Evolutionary conservation across 2,113 vertebrate species (phyloP), one percentile per base, ranked within the genome.

Genomic region (Zosterops borbonicus): DNA sequence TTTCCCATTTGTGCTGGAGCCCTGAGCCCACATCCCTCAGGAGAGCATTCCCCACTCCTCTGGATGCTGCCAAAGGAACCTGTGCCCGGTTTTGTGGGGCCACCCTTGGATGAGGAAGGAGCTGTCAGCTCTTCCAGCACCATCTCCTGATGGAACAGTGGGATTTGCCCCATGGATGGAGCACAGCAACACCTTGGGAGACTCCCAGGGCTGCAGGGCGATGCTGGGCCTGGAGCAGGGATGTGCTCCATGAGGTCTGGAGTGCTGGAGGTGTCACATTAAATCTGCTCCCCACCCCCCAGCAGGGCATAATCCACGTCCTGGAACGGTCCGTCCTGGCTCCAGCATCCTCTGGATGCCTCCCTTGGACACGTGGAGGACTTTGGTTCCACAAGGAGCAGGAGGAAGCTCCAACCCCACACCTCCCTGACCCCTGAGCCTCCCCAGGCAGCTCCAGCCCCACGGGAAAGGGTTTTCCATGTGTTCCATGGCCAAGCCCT

Each of bases 311-410:
- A 23, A 28, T 8, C 74, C 47, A 19, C 28, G 11, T 1, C 47
- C 59, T 39, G 49, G 74, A 11, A 53, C 0, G 28, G 19, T 22
- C 47, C 9, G 13, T 16, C 37, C 42, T 0, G 1, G 10, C 24
- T 12, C 68, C 80, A 71, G 46, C 31, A 19, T 6, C 28, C 52
- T 31, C 41, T 14, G n/a, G 29, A n/a, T 6, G 41, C 23, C 35
- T 70, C 16, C 62, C 33, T 5, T 3, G 41, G 11, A 11, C 5
- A 33, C 33, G 1, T 0, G 1, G 3, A 21, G 59, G 31, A 3
- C 67, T 77, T 37, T 5, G 9, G 31, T 46, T 29, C 44, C 60
- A 9, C 58, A 5, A 15, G 0, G 11, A 69, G 70, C 41, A 5
- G 59, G n/a, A 56, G 35, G 50, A 56, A 67, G 49, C 35, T 63